These are phyloP conservation scores for Aphis gossypii DNA, from an alignment of 1,140 invertebrate species.

Conservation along the genomic window DNA sequence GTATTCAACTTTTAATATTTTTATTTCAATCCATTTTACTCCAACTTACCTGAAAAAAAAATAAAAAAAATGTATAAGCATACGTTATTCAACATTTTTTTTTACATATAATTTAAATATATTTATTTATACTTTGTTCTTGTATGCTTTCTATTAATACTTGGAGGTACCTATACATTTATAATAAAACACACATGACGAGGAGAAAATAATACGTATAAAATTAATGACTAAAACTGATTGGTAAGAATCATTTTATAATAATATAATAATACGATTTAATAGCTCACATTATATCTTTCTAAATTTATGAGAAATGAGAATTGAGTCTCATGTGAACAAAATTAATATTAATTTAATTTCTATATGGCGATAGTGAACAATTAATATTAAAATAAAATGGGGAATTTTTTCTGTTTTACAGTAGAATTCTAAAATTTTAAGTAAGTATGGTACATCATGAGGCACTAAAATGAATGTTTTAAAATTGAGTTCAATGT, in stretches of 20 bases:
- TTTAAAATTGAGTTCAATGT: not conserved
- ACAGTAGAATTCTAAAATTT: not conserved
- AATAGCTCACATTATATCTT: not conserved
- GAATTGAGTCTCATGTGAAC: not conserved
- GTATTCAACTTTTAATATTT: not conserved
- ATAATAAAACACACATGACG: too few species aligned
- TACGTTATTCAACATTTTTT: not conserved
- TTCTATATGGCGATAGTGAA: not conserved
- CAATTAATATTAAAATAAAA: not conserved
- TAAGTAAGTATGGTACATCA: not conserved
- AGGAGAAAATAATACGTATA: not conserved
- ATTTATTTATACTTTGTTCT: not conserved
- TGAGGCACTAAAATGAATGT: not conserved
- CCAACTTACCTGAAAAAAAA: not conserved
- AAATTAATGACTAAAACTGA: not conserved
- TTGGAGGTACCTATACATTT: not conserved
- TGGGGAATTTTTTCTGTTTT: not conserved
- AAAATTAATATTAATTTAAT: not conserved
- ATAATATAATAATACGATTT: not conserved
- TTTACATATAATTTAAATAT: not conserved
- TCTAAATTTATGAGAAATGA: not conserved
- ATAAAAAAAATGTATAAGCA: not conserved
- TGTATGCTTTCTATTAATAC: not conserved
- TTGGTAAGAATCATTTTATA: not conserved
- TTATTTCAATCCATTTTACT: not conserved